phyloP scores from a whole-genome alignment of 2,113 vertebrate genomes.

The Heloderma charlesbogerti region DNA sequence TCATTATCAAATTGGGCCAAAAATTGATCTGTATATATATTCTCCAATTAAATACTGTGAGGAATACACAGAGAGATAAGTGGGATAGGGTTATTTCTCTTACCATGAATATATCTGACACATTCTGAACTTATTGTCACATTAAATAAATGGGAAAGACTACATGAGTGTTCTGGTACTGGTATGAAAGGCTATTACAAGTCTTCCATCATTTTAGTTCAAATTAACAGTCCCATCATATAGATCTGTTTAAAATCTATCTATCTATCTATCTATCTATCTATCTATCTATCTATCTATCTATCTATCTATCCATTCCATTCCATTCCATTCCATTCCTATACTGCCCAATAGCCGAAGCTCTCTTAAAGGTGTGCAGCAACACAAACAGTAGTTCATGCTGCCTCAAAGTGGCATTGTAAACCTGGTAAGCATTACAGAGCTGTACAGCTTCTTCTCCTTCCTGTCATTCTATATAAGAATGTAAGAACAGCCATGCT shows the following conservation, averaged over 20 bases:
- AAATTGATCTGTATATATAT: not conserved
- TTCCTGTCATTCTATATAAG: rapidly evolving
- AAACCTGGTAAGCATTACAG: not conserved
- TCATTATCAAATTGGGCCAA: not conserved
- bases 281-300: no score
- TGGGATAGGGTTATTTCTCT: constrained; percentile 44
- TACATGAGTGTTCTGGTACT: not conserved
- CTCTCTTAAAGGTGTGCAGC: no score
- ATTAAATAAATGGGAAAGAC: constrained; percentile 38
- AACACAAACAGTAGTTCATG: not conserved
- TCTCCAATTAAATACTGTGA: constrained; percentile 5
- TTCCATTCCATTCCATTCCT: no score
- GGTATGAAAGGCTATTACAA: not conserved
- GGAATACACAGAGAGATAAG: not conserved
- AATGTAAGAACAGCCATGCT: no score
- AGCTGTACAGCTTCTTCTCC: not conserved
- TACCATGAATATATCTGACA: not conserved
- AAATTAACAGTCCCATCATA: not conserved
- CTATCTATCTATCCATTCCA: no score
- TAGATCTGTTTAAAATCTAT: no score
- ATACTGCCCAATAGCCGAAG: no score
- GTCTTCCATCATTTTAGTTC: not conserved
- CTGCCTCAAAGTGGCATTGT: not conserved
- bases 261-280: no score
- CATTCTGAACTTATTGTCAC: not conserved